Percentiles rank a stretch among this genome's conserved stretches.
Evolutionary conservation across 2,113 vertebrate genomes (phyloP).

Genomic region (Xerus inauris): DNA sequence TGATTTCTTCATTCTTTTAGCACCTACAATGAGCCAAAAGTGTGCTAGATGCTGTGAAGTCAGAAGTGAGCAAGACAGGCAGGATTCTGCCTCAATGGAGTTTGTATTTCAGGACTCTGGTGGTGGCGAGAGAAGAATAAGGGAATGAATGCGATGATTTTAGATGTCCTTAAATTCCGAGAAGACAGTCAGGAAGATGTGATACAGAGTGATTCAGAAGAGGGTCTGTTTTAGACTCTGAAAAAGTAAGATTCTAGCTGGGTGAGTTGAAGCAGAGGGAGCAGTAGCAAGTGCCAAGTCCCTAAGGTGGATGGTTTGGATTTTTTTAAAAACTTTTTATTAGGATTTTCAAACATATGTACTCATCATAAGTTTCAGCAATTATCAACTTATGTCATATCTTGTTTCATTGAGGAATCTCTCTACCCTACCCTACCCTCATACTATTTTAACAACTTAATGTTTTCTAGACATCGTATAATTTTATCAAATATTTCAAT

Average conservation of each 20-base stretch:
- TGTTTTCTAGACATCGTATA: conserved; percentile 21
- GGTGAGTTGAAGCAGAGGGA: not conserved
- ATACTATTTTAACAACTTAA: conserved; percentile 23
- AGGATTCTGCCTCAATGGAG: not conserved
- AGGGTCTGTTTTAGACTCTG: not conserved
- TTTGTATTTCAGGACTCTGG: not conserved
- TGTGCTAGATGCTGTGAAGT: not conserved
- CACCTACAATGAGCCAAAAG: not conserved
- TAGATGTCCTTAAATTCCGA: not conserved
- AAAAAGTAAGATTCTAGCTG: not conserved
- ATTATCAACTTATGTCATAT: not conserved
- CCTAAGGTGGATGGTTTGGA: not conserved
- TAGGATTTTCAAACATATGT: not conserved
- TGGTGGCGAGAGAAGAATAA: not conserved
- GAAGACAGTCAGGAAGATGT: not conserved
- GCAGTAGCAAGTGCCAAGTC: not conserved
- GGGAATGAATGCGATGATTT: not conserved
- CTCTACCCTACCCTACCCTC: not conserved
- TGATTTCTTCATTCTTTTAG: conserved; percentile 35
- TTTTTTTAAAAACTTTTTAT: not conserved
- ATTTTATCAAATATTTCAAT: conserved; percentile 48
- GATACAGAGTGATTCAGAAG: not conserved
- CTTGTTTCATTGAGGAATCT: not conserved
- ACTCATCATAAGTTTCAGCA: not conserved
- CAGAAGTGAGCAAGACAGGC: not conserved